Conservation (phyloP, 2,888 invertebrate genomes). For the Leptothorax acervorum region DNA sequence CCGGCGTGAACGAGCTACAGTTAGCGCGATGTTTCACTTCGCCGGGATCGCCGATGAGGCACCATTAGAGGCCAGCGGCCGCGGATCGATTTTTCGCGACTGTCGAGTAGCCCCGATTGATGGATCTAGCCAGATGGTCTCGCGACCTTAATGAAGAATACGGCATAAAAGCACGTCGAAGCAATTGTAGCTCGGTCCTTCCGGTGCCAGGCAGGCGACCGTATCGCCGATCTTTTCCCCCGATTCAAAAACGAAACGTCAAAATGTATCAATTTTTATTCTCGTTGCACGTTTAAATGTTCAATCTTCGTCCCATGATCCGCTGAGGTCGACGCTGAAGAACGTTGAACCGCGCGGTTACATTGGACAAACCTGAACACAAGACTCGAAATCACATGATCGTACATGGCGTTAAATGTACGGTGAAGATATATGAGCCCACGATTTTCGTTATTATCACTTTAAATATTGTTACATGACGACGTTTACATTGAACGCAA, state of each 20-base stretch:
- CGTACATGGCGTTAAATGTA: not conserved
- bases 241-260: not conserved
- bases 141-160: not conserved
- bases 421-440: not conserved
- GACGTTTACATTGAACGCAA: not conserved
- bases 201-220: not conserved
- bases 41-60: not conserved
- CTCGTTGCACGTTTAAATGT: not conserved
- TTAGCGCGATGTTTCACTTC: slow-evolving; percentile 29
- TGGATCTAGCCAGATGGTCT: not conserved
- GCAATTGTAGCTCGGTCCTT: slow-evolving; percentile 12
- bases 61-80: not conserved
- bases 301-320: not conserved
- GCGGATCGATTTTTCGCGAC: slow-evolving; percentile 3
- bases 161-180: not conserved
- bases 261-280: not conserved
- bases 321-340: not conserved
- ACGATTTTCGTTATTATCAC: slow-evolving; percentile 4
- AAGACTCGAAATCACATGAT: not conserved
- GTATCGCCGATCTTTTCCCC: not conserved
- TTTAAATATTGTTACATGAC: not conserved
- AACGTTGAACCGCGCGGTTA: not conserved
- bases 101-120: not conserved
- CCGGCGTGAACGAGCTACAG: slow-evolving; percentile 54
- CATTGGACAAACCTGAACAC: not conserved